These are phyloP conservation scores for Neomonachus schauinslandi DNA, from an alignment of 2,113 vertebrate genomes.

Conservation along the genomic window DNA sequence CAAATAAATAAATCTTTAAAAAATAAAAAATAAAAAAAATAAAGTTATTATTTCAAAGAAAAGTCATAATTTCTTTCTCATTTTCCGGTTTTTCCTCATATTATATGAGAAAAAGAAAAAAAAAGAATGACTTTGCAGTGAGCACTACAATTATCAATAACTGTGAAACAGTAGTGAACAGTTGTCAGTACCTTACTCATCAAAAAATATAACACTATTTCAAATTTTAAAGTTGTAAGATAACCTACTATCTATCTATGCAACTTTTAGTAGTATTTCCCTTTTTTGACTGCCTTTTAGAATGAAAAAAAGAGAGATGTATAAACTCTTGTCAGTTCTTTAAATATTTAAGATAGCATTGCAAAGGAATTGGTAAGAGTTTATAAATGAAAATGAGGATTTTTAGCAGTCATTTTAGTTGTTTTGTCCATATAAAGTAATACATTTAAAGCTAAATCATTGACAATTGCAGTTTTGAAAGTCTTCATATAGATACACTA, in stretches of 20 bases:
- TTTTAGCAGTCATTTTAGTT: background rate
- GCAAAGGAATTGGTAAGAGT: background rate
- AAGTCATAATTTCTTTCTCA: background rate
- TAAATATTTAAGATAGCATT: background rate
- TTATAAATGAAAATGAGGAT: background rate
- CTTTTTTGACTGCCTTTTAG: background rate
- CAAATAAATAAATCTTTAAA: too few relatives aligned
- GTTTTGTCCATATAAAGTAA: background rate
- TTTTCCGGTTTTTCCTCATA: background rate
- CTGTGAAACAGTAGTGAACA: background rate
- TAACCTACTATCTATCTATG: background rate
- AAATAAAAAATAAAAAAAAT: background rate
- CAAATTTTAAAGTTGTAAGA: background rate
- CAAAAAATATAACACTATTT: background rate
- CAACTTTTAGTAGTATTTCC: background rate
- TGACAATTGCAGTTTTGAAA: background rate
- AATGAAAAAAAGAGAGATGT: background rate
- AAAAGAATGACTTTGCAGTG: background rate
- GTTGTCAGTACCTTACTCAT: background rate
- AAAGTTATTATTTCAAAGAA: background rate
- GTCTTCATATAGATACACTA: background rate
- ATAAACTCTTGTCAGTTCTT: background rate
- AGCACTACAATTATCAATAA: background rate
- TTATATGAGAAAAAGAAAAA: background rate
- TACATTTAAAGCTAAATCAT: slow-evolving; percentile 8